A percentile compares a stretch with the other conserved stretches of the same genome.
Evolutionary conservation across 2,888 invertebrate genomes (phyloP).

Genomic region (Plebejus argus): DNA sequence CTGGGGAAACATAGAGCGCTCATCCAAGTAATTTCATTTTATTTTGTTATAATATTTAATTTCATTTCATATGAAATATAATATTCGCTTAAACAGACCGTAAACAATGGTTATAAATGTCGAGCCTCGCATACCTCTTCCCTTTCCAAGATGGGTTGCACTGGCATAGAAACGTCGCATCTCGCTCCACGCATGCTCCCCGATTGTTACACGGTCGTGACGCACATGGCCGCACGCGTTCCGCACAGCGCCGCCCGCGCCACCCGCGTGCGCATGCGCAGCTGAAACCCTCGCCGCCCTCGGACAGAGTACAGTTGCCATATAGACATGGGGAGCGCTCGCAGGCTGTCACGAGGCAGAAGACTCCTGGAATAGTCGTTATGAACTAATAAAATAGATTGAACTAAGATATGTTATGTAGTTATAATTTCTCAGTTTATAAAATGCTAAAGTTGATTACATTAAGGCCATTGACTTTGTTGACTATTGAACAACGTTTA

Average conservation of each 20-base stretch:
- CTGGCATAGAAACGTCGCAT: constrained; percentile 84
- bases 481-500: neutral
- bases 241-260: constrained; percentile 84
- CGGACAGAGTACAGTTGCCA: constrained; percentile 82
- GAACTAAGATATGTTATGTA: neutral
- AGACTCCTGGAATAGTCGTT: constrained; percentile 78
- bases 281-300: constrained; percentile 64
- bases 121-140: constrained; percentile 53
- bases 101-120: no score
- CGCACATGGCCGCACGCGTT: constrained; percentile 85
- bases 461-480: neutral
- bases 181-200: constrained; percentile 86
- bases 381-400: neutral
- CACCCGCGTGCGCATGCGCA: constrained; percentile 87
- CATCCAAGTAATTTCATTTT: no score
- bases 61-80: no score
- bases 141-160: constrained; percentile 90
- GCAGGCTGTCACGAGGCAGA: constrained; percentile 88
- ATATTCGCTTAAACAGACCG: no score
- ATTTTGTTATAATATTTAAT: no score
- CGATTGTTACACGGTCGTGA: constrained; percentile 87
- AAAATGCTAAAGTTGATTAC: neutral
- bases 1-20: no score
- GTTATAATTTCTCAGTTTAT: constrained; percentile 34
- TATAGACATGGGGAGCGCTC: constrained; percentile 86